Evolutionary conservation across 2,797 vertebrate species (phyloP), one percentile per base, ranked within the genome.

Genomic region (Odontamblyopus rebecca): DNA sequence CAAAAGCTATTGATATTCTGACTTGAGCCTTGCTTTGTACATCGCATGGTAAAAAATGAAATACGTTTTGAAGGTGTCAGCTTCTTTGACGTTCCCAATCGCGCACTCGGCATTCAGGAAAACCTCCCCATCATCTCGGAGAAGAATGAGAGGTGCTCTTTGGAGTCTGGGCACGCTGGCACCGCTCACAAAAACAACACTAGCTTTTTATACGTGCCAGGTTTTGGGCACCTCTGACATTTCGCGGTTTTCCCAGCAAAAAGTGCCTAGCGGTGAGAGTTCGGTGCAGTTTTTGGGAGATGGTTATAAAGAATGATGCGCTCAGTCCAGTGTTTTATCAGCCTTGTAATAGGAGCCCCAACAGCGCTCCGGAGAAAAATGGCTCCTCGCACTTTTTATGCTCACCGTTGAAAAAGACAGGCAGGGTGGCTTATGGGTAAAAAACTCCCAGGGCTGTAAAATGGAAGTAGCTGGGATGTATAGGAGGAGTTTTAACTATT

Each of bases 111-210:
- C 87, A 81, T 90, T 89, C 84, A 79, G 56, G 53, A 79, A 77
- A 83, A 82, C 82, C 80, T 86, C 77, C 79, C 78, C 76, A 71
- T 81, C 53, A 74, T 75, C 70, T 70, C 8, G 44, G 0, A 84
- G 70, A 29, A 57, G 86, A 89, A 67, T 86, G 84, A 87, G 74
- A 85, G 76, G 78, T 82, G 82, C 73, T 85, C 81, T 85, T 88
- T 85, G 74, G 77, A 82, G 81, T 77, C 77, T 76, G 85, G 82
- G 69, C 85, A 88, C 87, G 92, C 86, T 90, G 87, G 79, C 62
- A 62, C 57, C 76, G 77, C 77, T 72, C 78, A 59, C 78, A 75
- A 83, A 67, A 82, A 77, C 77, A 86, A 87, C 78, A 82, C 81
- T 79, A 86, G 87, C 90, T 87, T 74, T 82, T 90, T 88, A 74